Conservation (phyloP, 1,140 invertebrate genomes). For the Anadara kagoshimensis region DNA sequence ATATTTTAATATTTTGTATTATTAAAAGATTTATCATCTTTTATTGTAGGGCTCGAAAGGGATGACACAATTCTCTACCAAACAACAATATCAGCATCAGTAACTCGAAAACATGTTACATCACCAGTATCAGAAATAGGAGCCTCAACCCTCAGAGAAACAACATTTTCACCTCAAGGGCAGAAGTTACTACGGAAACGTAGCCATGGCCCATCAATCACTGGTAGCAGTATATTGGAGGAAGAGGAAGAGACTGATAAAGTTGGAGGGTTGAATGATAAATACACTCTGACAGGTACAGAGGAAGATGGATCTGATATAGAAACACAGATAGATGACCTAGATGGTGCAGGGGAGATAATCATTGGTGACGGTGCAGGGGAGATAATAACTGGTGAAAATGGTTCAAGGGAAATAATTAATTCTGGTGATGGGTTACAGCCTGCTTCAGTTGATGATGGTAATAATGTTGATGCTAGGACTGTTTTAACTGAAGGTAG, state of each 20-base stretch:
- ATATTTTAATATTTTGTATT: too few species aligned
- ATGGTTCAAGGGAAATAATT: too few species aligned
- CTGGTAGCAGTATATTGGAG: conserved; percentile 31
- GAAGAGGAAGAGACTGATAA: conserved; percentile 1
- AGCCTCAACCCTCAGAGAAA: neutral
- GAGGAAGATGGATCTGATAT: neutral
- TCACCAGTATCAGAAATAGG: neutral
- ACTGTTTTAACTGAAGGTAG: conserved; percentile 20
- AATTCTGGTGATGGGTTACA: conserved; percentile 14
- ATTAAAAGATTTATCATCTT: too few species aligned
- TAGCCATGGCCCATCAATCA: conserved; percentile 1
- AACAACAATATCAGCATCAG: too few species aligned
- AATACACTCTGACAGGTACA: conserved; percentile 21
- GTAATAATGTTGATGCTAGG: conserved; percentile 16
- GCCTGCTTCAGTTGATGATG: conserved; percentile 7
- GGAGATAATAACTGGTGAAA: too few species aligned
- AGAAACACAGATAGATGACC: too few species aligned
- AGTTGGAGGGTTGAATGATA: neutral
- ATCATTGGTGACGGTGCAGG: too few species aligned
- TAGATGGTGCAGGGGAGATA: too few species aligned
- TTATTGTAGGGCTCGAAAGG: too few species aligned
- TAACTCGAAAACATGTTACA: neutral
- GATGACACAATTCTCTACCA: too few species aligned
- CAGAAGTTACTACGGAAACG: conserved; percentile 4
- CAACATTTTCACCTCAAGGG: too few species aligned